Percentiles rank a stretch among this genome's conserved stretches.
Conservation (phyloP, 2,888 invertebrate genomes). For the Pycnomerus fuliginosus region DNA sequence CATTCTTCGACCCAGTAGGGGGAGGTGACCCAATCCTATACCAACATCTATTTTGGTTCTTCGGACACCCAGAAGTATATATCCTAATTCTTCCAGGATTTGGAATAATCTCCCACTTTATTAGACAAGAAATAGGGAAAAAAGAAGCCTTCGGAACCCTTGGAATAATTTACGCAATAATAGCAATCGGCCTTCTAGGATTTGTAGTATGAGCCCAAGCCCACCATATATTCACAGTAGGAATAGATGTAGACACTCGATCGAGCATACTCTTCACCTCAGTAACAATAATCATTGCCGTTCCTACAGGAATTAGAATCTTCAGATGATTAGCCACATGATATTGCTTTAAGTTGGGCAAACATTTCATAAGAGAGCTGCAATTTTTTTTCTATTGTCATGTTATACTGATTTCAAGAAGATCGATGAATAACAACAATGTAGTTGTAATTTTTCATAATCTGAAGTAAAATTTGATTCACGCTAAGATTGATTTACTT, state of each 20-base stretch:
- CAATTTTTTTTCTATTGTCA: too few species aligned
- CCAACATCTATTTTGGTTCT: constrained; percentile 86
- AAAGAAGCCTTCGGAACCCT: constrained; percentile 70
- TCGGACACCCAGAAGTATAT: constrained; percentile 85
- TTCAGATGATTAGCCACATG: constrained; percentile 78
- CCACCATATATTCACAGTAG: constrained; percentile 83
- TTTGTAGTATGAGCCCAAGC: constrained; percentile 86
- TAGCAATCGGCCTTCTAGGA: constrained; percentile 77
- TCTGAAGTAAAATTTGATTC: too few species aligned
- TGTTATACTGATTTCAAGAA: too few species aligned
- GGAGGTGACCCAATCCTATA: constrained; percentile 78
- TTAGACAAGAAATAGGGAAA: constrained; percentile 73
- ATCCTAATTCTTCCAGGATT: constrained; percentile 83
- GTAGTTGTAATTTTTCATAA: too few species aligned
- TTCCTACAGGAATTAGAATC: constrained; percentile 83
- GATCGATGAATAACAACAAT: too few species aligned
- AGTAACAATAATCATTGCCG: constrained; percentile 84
- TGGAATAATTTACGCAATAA: constrained; percentile 83
- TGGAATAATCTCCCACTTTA: constrained; percentile 78
- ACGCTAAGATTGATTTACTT: too few species aligned
- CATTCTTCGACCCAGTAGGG: too few species aligned
- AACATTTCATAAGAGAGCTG: too few species aligned
- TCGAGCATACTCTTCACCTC: constrained; percentile 84
- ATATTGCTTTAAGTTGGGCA: too few species aligned
- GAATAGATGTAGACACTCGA: constrained; percentile 80